phyloP scores from a whole-genome alignment of 1,140 invertebrate genomes.

The Gryllus bimaculatus region DNA sequence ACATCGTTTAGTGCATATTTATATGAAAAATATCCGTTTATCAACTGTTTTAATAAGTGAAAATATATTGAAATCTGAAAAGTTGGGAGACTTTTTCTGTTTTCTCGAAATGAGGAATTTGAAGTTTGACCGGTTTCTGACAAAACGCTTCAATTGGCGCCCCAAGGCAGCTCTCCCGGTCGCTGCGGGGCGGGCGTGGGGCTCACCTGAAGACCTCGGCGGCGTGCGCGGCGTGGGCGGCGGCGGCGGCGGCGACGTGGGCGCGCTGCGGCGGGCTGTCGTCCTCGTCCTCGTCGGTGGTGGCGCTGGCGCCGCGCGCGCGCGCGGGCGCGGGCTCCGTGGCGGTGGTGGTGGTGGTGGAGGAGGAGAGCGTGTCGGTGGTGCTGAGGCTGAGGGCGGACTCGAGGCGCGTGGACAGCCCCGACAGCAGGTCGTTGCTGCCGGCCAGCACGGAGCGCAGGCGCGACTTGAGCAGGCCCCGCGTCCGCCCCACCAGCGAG shows the following conservation, averaged over 20 bases:
- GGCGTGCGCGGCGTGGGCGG: slow-evolving; percentile 8
- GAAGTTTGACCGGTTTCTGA: no score
- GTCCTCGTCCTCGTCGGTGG: background rate
- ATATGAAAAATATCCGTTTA: no score
- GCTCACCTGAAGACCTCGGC: slow-evolving; percentile 14
- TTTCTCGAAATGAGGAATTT: no score
- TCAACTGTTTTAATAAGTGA: no score
- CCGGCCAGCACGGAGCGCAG: slow-evolving; percentile 20
- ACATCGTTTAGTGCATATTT: no score
- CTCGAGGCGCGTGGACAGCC: slow-evolving; percentile 18
- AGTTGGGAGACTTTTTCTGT: no score
- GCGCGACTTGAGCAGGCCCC: slow-evolving; percentile 17
- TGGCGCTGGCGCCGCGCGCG: background rate
- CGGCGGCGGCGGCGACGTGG: background rate
- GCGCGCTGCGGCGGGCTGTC: background rate
- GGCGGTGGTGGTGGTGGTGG: slow-evolving; percentile 9
- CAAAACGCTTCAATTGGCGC: no score
- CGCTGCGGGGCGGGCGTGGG: no score
- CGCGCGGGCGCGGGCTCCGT: slow-evolving; percentile 16
- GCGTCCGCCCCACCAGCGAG: slow-evolving; percentile 18
- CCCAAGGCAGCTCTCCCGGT: no score
- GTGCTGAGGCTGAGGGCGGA: slow-evolving; percentile 22
- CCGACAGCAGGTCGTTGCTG: slow-evolving; percentile 20
- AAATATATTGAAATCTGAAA: no score
- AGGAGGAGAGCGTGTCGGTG: slow-evolving; percentile 11